These are phyloP conservation scores for Pangasius djambal DNA, from an alignment of 2,797 vertebrate genomes.

Conservation along the genomic window DNA sequence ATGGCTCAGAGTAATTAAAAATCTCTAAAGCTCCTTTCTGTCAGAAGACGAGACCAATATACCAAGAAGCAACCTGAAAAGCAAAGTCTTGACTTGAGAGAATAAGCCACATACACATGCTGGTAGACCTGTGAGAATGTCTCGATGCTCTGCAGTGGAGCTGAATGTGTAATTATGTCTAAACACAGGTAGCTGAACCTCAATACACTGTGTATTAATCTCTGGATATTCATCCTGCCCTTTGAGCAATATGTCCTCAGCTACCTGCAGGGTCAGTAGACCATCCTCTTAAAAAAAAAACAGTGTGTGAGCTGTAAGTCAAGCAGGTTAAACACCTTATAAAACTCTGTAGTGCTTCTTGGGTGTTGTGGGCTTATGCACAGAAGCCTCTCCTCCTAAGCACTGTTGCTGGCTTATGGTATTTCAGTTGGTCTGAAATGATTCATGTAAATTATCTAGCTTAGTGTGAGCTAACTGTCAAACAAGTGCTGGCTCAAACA, in stretches of 20 bases:
- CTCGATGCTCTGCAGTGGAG: not conserved
- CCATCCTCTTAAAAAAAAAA: conserved; percentile 13
- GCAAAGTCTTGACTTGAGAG: not conserved
- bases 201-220: conserved; percentile 15
- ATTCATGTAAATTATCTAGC: not conserved
- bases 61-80: not conserved
- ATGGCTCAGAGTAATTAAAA: not conserved
- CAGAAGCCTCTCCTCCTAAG: not conserved
- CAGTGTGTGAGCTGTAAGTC: not conserved
- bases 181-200: conserved; percentile 22
- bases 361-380: not conserved
- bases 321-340: conserved; percentile 36
- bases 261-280: conserved; percentile 19
- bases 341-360: not conserved
- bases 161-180: conserved; percentile 24
- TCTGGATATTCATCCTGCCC: conserved; percentile 15
- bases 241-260: conserved; percentile 3
- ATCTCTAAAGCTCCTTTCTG: not conserved
- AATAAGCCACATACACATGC: not conserved
- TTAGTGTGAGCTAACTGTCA: not conserved
- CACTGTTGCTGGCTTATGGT: not conserved
- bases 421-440: not conserved
- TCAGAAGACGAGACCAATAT: not conserved
- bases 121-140: not conserved
- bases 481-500: not conserved